Evolutionary conservation across 2,888 invertebrate genomes (phyloP).

Genomic region (Glaucopsyche alexis): DNA sequence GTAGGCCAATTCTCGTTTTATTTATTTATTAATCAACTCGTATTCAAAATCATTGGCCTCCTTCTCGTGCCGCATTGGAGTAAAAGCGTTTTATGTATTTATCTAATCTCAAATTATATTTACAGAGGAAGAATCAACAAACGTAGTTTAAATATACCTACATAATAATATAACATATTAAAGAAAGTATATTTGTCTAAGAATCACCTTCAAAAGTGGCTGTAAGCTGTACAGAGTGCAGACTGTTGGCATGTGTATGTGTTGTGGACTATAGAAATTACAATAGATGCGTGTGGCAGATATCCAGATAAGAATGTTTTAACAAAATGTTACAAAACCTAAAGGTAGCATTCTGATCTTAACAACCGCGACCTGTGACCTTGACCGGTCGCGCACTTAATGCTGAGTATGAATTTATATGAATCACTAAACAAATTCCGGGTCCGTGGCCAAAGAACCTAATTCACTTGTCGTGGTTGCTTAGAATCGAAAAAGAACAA

Average conservation of each 20-base stretch:
- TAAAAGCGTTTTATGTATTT: not conserved
- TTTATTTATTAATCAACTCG: constrained; percentile 1
- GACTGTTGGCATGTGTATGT: not conserved
- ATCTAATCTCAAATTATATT: not conserved
- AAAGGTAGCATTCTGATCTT: no score
- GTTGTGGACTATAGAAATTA: no score
- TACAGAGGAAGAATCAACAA: not conserved
- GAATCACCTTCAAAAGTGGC: not conserved
- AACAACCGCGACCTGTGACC: no score
- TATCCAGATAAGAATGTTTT: no score
- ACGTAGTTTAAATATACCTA: not conserved
- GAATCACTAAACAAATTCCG: no score
- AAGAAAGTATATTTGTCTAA: not conserved
- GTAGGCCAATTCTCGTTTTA: constrained; percentile 1
- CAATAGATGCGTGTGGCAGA: no score
- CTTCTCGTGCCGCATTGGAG: not conserved
- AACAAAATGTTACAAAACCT: no score
- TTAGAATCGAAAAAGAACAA: no score
- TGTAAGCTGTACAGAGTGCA: not conserved
- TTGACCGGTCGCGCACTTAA: no score
- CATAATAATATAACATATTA: not conserved
- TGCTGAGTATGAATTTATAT: no score
- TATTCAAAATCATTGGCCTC: constrained; percentile 10
- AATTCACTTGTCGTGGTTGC: no score
- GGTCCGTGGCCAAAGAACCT: no score